A percentile compares a stretch with the other conserved stretches of the same genome.
Conservation (phyloP, 64 coral and sea anemone species). For the Actinia tenebrosa region DNA sequence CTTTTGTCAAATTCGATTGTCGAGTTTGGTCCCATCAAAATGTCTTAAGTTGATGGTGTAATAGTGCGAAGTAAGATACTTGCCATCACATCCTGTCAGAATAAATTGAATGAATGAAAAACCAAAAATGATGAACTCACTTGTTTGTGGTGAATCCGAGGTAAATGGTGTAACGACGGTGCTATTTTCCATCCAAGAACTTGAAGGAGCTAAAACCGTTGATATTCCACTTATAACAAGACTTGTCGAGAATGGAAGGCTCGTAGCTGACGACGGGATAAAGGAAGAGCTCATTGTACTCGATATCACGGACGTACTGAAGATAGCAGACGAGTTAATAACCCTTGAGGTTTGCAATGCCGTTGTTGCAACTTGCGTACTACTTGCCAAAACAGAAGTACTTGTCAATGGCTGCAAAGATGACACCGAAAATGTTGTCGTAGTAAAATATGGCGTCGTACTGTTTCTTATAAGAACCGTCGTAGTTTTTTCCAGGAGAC, state of each 20-base stretch:
- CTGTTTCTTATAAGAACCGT: background rate
- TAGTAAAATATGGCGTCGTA: background rate
- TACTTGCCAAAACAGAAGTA: background rate
- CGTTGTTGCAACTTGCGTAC: background rate
- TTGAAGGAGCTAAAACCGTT: background rate
- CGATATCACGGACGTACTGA: background rate
- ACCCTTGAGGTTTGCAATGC: background rate
- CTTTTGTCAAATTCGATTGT: background rate
- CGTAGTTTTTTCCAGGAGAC: background rate
- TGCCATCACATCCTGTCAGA: no score
- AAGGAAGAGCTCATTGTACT: background rate
- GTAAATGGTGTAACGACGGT: background rate
- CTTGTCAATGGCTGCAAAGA: background rate
- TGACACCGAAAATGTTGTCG: background rate
- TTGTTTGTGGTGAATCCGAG: background rate
- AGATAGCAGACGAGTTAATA: background rate
- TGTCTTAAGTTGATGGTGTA: no score
- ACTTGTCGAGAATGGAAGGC: background rate
- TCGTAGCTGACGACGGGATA: background rate
- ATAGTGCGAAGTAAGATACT: no score
- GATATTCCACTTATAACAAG: background rate
- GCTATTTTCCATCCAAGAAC: background rate
- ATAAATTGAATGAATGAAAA: background rate
- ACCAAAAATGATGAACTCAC: background rate
- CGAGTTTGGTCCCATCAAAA: background rate